Conservation (phyloP, 2,797 vertebrate genomes). For the Siniperca undulata region DNA sequence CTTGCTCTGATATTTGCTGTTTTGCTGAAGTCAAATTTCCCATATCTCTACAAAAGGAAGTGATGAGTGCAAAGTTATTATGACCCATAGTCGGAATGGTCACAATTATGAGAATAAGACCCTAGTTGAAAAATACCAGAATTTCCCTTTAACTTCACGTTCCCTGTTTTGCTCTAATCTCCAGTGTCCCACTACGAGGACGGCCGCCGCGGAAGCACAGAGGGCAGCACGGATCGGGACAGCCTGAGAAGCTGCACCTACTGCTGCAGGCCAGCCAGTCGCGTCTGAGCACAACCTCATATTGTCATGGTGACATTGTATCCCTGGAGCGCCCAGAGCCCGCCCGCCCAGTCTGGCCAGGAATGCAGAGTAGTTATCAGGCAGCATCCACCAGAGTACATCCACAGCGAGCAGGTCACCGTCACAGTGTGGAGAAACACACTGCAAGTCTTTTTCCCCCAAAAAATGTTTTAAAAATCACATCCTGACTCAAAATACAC, state of each 20-base stretch:
- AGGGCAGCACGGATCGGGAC: conserved; percentile 84
- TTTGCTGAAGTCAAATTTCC: neutral
- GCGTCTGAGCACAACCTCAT: conserved; percentile 80
- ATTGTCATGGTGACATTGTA: conserved; percentile 52
- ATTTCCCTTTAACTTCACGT: neutral
- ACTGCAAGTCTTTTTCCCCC: conserved; percentile 35
- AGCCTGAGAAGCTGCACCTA: conserved; percentile 88
- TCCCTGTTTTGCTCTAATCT: conserved; percentile 5
- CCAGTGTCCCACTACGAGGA: conserved; percentile 87
- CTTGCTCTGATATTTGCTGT: neutral
- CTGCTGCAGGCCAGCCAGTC: conserved; percentile 89
- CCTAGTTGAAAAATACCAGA: neutral
- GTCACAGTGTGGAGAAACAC: conserved; percentile 40
- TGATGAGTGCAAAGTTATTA: neutral
- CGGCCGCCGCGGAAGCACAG: conserved; percentile 83
- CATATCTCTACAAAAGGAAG: neutral
- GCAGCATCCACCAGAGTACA: conserved; percentile 69
- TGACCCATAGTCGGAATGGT: neutral
- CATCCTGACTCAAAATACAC: conserved; percentile 29
- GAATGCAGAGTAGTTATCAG: conserved; percentile 81
- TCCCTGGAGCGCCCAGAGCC: conserved; percentile 62
- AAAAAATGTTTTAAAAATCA: conserved; percentile 14
- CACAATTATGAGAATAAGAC: neutral
- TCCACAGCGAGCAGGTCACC: conserved; percentile 59
- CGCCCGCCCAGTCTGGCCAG: conserved; percentile 82